Evolutionary conservation across 2,797 vertebrate species (phyloP).

Genomic region (Pteronotus mesoamericanus): DNA sequence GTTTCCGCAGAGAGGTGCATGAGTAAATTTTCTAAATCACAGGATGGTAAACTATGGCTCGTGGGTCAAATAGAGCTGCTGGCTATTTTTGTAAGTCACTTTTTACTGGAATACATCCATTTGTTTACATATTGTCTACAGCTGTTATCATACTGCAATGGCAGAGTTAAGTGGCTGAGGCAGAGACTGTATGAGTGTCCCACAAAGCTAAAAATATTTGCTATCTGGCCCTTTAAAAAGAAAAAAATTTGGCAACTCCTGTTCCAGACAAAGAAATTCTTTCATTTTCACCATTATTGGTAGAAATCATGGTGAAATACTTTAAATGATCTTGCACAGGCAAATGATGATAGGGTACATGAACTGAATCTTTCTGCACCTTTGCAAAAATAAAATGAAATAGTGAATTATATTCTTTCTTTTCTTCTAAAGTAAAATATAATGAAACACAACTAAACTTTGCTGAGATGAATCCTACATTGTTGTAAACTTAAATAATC

Average conservation of each 20-base stretch:
- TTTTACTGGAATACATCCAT: not conserved
- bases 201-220: not conserved
- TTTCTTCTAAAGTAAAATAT: not conserved
- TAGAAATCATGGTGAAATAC: not conserved
- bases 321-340: not conserved
- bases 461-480: not conserved
- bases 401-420: not conserved
- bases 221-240: not conserved
- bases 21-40: not conserved
- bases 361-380: not conserved
- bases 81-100: not conserved
- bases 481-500: not conserved
- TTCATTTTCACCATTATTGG: not conserved
- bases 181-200: not conserved
- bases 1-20: not conserved
- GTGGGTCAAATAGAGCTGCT: not conserved
- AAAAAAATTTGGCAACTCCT: not conserved
- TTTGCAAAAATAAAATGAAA: not conserved
- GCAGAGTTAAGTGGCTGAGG: not conserved
- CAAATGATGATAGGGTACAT: not conserved
- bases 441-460: not conserved
- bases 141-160: not conserved
- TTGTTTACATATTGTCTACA: not conserved
- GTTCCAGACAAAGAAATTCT: not conserved
- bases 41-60: not conserved